Evolutionary conservation across 2,888 invertebrate species (phyloP), one percentile per base, ranked within the genome.

Genomic region (Dichetophora obliterata): DNA sequence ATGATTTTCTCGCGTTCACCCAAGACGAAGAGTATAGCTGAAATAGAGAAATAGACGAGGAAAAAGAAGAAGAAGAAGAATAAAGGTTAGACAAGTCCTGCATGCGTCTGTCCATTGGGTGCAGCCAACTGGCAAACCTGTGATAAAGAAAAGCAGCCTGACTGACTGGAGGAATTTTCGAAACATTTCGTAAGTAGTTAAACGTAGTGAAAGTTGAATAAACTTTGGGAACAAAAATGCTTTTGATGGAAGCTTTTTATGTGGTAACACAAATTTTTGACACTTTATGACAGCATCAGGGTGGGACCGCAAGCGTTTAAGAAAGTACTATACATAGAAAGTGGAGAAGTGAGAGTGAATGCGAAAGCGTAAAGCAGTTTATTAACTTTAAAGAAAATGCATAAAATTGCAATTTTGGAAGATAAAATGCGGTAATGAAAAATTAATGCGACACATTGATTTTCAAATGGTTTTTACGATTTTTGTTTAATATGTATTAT

Each of bases 1-100:
- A 84, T 84, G 86, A 85, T 84, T 85, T 85, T 82, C 80, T 80
- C 83, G 43, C 71, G 27, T 31, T 34, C 37, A 48, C 65, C 1
- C 65, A 16, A 5, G 22, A 24, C 3, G 48, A 68, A 24, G 27
- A 2, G 1, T 4, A 19, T 6, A 43, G 43, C 11, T 11, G 27
- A 68, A 24, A 11, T 2, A 8, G 9, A 19, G 11, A 84, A 68
- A 70, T n/a, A 24, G 50, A 71, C n/a, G n/a, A n/a, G n/a, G n/a
- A 75, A 77, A 73, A 75, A 79, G 57, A 77, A 75, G 4, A 31
- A 48, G 78, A 80, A 76, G n/a, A 19, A 54, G n/a, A 43, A 43
- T 11, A 14, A 43, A 59, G 59, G 71, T 37, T 37, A 57, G 59
- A 57, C 71, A 34, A 59, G 78, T 78, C 79, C 76, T 78, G 71